Conservation (phyloP, 2,888 invertebrate genomes). For the Apotomis betuletana region DNA sequence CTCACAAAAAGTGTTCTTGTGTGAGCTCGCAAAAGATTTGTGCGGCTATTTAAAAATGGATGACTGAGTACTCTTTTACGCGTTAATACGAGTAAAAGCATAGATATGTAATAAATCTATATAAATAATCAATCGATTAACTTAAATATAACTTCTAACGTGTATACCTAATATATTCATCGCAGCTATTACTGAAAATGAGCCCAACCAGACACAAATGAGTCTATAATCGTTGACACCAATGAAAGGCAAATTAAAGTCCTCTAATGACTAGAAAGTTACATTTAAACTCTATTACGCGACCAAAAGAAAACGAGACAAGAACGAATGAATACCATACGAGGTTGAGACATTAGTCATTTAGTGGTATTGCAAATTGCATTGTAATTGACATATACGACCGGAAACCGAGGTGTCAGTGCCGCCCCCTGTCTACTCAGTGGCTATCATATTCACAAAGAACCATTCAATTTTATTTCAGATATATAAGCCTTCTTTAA, state of each 20-base stretch:
- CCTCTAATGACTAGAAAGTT: background rate
- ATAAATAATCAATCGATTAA: no score
- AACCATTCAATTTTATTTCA: background rate
- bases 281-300: background rate
- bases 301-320: background rate
- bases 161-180: no score
- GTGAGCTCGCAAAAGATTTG: no score
- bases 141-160: no score
- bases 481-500: background rate
- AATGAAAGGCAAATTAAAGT: background rate
- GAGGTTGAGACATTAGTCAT: background rate
- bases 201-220: background rate
- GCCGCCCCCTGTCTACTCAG: conserved; percentile 12
- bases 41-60: no score
- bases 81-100: no score
- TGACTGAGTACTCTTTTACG: no score
- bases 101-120: no score
- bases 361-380: conserved; percentile 5
- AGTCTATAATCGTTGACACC: background rate
- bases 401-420: conserved; percentile 20
- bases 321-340: background rate
- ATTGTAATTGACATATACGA: background rate
- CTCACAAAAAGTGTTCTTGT: no score
- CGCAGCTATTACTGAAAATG: background rate
- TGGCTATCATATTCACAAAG: background rate